Conservation (phyloP, 2,888 invertebrate species). For the Gortyna flavago region DNA sequence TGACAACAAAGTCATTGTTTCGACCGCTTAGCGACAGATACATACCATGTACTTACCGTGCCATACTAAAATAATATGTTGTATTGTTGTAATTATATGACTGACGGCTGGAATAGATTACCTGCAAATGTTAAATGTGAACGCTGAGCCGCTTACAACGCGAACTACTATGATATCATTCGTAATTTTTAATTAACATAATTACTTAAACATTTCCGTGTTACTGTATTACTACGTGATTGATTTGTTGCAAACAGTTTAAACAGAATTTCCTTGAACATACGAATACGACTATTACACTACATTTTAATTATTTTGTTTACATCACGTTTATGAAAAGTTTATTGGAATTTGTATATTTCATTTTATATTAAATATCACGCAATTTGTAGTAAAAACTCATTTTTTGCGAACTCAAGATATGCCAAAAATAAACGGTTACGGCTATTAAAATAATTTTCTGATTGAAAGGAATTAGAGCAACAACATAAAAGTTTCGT, state of each 20-base stretch:
- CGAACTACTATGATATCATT: slow-evolving; percentile 41
- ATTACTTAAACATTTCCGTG: slow-evolving; percentile 53
- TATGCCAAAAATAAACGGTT: slow-evolving; percentile 51
- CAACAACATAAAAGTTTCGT: slow-evolving; percentile 74
- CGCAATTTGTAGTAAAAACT: slow-evolving; percentile 32
- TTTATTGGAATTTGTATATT: slow-evolving; percentile 21
- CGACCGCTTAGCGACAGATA: slow-evolving; percentile 48
- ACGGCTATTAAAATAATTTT: slow-evolving; percentile 68
- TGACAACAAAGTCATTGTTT: slow-evolving; percentile 41
- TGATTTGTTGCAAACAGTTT: slow-evolving; percentile 47
- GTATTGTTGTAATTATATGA: slow-evolving; percentile 45
- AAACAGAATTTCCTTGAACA: slow-evolving; percentile 39
- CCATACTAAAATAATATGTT: slow-evolving; percentile 46
- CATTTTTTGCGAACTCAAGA: slow-evolving; percentile 32
- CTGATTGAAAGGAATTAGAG: slow-evolving; percentile 75
- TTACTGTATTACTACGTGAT: slow-evolving; percentile 36
- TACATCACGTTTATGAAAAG: slow-evolving; percentile 34
- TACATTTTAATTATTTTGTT: slow-evolving; percentile 39
- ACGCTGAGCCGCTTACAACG: slow-evolving; percentile 22
- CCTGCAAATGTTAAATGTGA: slow-evolving; percentile 38
- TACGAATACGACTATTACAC: slow-evolving; percentile 16
- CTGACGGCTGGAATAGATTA: slow-evolving; percentile 44
- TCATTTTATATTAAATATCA: slow-evolving; percentile 29
- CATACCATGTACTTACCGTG: slow-evolving; percentile 36
- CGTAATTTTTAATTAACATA: slow-evolving; percentile 54